Base-by-base conservation (phyloP, 2,113 vertebrate species). In the Thunnus thynnus region DNA sequence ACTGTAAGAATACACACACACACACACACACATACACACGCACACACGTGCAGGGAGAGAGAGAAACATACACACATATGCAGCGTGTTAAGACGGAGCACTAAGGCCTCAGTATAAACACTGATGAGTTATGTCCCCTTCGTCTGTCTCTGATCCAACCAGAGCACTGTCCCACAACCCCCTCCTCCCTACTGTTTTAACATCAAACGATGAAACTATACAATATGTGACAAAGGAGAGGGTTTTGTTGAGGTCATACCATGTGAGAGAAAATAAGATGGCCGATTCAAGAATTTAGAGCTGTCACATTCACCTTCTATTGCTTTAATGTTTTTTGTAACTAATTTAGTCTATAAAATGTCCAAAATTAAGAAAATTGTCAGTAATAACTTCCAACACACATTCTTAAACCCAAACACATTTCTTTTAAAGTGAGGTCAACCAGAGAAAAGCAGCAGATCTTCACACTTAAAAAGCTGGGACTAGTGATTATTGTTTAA, bases 1-100 rank as follows among this genome's bases (percentile, higher is more conserved):
- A 94, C 78, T 84, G 83, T 84, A 91, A 82, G 91, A 86, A 92
- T 92, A 84, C 88, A 94, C 87, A 74, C 16, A 80, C 54, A 86
- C 77, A 75, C 86, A 72, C 41, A 91, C 92, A 83, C 87, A 93
- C 84, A 66, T 50, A 81, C 54, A 85, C 80, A 90, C 71, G 77
- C 32, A 36, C 32, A 36, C 32, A 36, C 32, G 7, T 9, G 55
- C 5, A 52, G 30, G 57, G 44, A 63, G 14, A 60, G 27, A 65
- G 13, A 54, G 51, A 80, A 14, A 85, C 20, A 82, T 72, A 80
- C 80, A 72, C 74, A 88, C 74, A 86, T 62, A 67, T 64, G 77
- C 85, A 89, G 70, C 30, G 44, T 82, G 78, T 78, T 83, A 74
- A 76, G 73, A 72, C 74, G 74, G 55, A 50, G 74, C 51, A 65